Percentiles rank a stretch among this genome's conserved stretches.
These are phyloP conservation scores for Tinea pellionella DNA, from an alignment of 2,888 invertebrate genomes.

Conservation along the genomic window DNA sequence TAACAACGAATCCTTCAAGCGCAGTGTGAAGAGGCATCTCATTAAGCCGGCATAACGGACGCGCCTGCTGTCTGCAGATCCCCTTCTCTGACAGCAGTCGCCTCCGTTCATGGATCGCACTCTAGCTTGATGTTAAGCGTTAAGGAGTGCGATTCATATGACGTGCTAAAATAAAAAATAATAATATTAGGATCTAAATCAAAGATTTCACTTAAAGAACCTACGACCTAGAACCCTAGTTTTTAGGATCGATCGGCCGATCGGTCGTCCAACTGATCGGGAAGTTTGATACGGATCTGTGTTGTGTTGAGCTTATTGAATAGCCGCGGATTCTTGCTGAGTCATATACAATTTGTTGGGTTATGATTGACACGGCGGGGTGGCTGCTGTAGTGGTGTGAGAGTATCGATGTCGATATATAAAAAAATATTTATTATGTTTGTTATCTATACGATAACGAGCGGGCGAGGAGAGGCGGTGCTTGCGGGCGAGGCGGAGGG, in stretches of 20 bases:
- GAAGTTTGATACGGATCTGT: slow-evolving; percentile 43
- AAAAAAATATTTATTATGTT: slow-evolving; percentile 16
- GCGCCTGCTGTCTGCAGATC: too few relatives aligned
- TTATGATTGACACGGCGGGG: slow-evolving; percentile 57
- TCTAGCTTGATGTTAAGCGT: too few relatives aligned
- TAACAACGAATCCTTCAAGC: too few relatives aligned
- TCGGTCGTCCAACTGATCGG: neutral
- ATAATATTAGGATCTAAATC: neutral
- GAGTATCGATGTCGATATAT: slow-evolving; percentile 18
- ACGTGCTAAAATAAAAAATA: too few relatives aligned
- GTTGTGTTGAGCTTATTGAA: slow-evolving; percentile 53
- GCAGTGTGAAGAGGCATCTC: too few relatives aligned
- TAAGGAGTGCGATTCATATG: too few relatives aligned
- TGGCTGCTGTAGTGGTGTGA: slow-evolving; percentile 36
- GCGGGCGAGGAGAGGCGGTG: too few relatives aligned
- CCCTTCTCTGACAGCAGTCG: too few relatives aligned
- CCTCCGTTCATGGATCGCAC: too few relatives aligned
- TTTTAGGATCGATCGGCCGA: neutral
- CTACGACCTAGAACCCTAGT: neutral
- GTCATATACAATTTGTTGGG: slow-evolving; percentile 56
- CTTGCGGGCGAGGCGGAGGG: too few relatives aligned
- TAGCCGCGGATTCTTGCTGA: slow-evolving; percentile 51
- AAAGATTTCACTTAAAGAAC: neutral
- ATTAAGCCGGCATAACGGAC: too few relatives aligned
- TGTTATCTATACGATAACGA: neutral